Evolutionary conservation across 2,888 invertebrate genomes (phyloP).

Genomic region (Amiota communis): DNA sequence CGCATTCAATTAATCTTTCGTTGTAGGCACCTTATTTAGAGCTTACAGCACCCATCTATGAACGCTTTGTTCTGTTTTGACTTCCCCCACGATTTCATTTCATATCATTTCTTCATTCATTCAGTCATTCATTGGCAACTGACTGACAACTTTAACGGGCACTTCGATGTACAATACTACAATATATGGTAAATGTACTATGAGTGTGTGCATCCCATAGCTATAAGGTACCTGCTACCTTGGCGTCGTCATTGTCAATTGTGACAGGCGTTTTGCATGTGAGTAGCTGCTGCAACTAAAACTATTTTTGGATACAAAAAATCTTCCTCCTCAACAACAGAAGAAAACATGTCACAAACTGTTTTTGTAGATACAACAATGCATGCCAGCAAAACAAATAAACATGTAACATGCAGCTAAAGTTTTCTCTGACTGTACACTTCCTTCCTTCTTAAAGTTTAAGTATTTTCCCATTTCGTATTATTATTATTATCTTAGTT

Average conservation of each 20-base stretch:
- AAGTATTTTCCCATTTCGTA: background rate
- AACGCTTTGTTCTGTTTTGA: slow-evolving; percentile 7
- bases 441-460: background rate
- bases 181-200: background rate
- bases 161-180: background rate
- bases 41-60: background rate
- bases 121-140: background rate
- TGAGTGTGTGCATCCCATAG: background rate
- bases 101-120: background rate
- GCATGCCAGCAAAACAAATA: slow-evolving; percentile 4
- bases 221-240: slow-evolving; percentile 58
- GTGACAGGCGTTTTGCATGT: slow-evolving; percentile 51
- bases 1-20: slow-evolving; percentile 70
- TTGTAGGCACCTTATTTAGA: slow-evolving; percentile 46
- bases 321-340: background rate
- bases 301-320: slow-evolving; percentile 4
- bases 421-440: slow-evolving; percentile 6
- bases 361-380: background rate
- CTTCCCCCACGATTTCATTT: background rate
- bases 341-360: background rate
- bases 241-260: slow-evolving; percentile 62
- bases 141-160: slow-evolving; percentile 55
- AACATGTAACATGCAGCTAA: background rate
- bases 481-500: slow-evolving; percentile 13
- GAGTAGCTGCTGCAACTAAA: slow-evolving; percentile 33